These are phyloP conservation scores for Paedocypris sp. DNA, from an alignment of 2,113 vertebrate genomes.

Conservation along the genomic window DNA sequence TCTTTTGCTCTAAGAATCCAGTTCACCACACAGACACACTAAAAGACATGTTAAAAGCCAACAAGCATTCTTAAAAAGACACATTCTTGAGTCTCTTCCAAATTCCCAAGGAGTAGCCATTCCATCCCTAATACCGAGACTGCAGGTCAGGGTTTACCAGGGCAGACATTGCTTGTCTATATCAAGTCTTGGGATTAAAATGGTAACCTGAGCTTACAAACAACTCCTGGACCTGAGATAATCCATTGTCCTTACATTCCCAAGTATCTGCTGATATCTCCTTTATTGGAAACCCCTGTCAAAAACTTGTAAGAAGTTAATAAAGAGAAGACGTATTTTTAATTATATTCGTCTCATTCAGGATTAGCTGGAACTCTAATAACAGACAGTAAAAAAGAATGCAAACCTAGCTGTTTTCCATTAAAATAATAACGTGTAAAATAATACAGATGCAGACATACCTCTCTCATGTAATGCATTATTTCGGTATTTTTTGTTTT, in stretches of 20 bases:
- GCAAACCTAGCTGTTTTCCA: too few species aligned
- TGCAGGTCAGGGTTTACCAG: not conserved
- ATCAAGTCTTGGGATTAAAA: not conserved
- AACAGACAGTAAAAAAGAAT: too few species aligned
- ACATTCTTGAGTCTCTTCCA: constrained; percentile 55
- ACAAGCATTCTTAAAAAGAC: constrained; percentile 23
- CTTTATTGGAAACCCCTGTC: not conserved
- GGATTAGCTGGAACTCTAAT: too few species aligned
- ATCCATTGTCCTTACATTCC: not conserved
- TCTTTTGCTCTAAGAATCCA: not conserved
- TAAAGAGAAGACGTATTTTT: too few species aligned
- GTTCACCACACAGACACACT: not conserved
- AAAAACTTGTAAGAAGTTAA: too few species aligned
- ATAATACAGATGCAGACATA: too few species aligned
- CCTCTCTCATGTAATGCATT: too few species aligned
- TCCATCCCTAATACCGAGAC: not conserved
- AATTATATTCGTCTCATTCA: too few species aligned
- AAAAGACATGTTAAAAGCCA: constrained; percentile 31
- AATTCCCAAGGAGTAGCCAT: constrained; percentile 20
- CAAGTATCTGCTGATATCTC: not conserved
- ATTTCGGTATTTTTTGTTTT: too few species aligned
- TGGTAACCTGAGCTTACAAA: not conserved
- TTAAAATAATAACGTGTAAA: too few species aligned
- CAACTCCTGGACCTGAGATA: not conserved
- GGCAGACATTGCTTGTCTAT: not conserved